A percentile compares a stretch with the other conserved stretches of the same genome.
Conservation (phyloP, 2,888 invertebrate genomes). For the Xestia sexstrigata region DNA sequence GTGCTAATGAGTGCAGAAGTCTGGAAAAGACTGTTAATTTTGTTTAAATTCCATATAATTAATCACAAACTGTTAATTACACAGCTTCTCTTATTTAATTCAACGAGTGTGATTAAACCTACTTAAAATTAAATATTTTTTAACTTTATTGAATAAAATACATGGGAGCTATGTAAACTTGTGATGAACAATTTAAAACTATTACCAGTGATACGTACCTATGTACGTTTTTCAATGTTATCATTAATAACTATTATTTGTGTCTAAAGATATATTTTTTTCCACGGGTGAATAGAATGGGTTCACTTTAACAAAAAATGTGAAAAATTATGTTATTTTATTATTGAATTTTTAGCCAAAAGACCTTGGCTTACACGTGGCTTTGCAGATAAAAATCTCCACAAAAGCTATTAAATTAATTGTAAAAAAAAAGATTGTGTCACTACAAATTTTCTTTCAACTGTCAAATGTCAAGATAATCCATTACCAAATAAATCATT, state of each 20-base stretch:
- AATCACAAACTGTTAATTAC: constrained; percentile 16
- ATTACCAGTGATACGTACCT: constrained; percentile 48
- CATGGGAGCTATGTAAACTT: constrained; percentile 22
- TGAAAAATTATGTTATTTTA: not conserved
- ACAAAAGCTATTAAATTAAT: not conserved
- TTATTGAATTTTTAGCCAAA: not conserved
- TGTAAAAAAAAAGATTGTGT: constrained; percentile 12
- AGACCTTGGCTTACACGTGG: constrained; percentile 8
- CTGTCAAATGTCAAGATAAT: not conserved
- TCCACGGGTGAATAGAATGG: not conserved
- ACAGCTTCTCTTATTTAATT: constrained; percentile 12
- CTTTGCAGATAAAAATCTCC: not conserved
- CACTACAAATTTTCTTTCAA: constrained; percentile 4
- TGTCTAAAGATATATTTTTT: constrained; percentile 22
- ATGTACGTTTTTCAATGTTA: not conserved
- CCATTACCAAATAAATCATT: constrained; percentile 17
- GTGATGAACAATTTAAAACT: not conserved
- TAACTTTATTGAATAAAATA: not conserved
- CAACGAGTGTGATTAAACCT: not conserved
- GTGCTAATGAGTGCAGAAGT: not conserved
- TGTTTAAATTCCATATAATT: constrained; percentile 14
- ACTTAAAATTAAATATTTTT: constrained; percentile 2
- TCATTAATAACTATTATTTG: constrained; percentile 11
- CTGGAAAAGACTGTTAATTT: constrained; percentile 32
- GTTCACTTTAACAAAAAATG: constrained; percentile 15